Evolutionary conservation across 1,140 invertebrate species (phyloP).

Genomic region (Nomia melanderi): DNA sequence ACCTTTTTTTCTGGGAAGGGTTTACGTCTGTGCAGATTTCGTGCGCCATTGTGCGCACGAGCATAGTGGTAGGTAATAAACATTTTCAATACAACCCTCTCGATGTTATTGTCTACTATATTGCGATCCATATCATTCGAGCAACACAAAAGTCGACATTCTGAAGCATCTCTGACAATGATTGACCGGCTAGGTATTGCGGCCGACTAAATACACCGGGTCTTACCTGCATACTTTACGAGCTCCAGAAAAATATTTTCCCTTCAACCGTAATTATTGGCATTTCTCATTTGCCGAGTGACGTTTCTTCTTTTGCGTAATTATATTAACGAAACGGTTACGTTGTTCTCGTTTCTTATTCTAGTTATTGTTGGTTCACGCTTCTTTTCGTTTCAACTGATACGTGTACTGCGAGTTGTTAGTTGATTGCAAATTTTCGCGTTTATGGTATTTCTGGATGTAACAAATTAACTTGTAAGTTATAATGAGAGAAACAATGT

Average conservation of each 20-base stretch:
- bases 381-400: too few species aligned
- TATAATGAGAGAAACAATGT: too few species aligned
- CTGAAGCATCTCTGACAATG: constrained; percentile 22
- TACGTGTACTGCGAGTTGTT: too few species aligned
- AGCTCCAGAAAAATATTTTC: constrained; percentile 9
- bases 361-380: too few species aligned
- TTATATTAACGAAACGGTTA: too few species aligned
- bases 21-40: background rate
- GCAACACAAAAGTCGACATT: constrained; percentile 33
- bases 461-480: too few species aligned
- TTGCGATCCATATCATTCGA: constrained; percentile 42
- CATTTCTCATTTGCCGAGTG: constrained; percentile 9
- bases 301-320: too few species aligned
- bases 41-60: constrained; percentile 10
- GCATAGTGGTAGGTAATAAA: constrained; percentile 30
- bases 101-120: constrained; percentile 28
- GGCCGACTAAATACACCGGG: constrained; percentile 31
- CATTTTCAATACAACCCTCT: constrained; percentile 28
- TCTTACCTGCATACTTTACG: background rate
- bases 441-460: too few species aligned
- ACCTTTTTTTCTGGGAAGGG: background rate
- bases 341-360: too few species aligned
- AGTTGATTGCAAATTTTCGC: too few species aligned
- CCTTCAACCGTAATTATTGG: background rate
- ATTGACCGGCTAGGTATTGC: constrained; percentile 31